phyloP scores from a whole-genome alignment of 2,797 vertebrate species.

The Brachyalestes nurse region DNA sequence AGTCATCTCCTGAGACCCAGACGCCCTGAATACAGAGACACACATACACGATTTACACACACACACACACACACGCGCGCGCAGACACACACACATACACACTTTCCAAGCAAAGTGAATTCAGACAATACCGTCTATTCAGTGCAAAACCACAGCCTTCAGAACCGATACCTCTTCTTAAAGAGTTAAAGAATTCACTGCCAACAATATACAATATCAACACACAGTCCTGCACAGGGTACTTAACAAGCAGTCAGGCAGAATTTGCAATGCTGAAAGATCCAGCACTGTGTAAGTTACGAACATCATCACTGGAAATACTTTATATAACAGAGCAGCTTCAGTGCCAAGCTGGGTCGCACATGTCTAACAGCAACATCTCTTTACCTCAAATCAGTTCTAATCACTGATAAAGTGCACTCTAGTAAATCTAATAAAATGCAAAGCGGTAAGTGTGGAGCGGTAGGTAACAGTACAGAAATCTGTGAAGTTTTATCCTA shows the following conservation, averaged over 20 bases:
- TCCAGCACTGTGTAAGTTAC: not conserved
- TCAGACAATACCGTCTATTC: slow-evolving; percentile 36
- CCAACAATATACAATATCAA: not conserved
- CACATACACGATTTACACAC: slow-evolving; percentile 3
- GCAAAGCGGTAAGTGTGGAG: too few relatives aligned
- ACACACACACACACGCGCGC: not conserved
- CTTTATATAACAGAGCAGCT: not conserved
- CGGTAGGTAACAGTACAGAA: too few relatives aligned
- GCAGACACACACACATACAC: slow-evolving; percentile 20
- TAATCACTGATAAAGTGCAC: not conserved
- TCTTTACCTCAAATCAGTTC: not conserved
- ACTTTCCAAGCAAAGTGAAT: slow-evolving; percentile 12
- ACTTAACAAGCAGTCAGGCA: not conserved
- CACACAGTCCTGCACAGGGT: not conserved
- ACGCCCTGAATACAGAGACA: slow-evolving; percentile 26
- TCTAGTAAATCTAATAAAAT: not conserved
- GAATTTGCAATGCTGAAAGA: not conserved
- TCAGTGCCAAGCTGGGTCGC: not conserved
- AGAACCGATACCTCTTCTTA: not conserved
- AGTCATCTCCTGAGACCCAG: slow-evolving; percentile 45
- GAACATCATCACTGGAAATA: not conserved
- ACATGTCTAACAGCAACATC: not conserved
- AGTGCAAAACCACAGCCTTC: slow-evolving; percentile 26
- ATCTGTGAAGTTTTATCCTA: too few relatives aligned
- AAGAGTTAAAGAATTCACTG: slow-evolving; percentile 17